Percentiles rank a stretch among this genome's conserved stretches.
phyloP scores from a whole-genome alignment of 1,140 invertebrate genomes.

The Philotrypesis tridentata region DNA sequence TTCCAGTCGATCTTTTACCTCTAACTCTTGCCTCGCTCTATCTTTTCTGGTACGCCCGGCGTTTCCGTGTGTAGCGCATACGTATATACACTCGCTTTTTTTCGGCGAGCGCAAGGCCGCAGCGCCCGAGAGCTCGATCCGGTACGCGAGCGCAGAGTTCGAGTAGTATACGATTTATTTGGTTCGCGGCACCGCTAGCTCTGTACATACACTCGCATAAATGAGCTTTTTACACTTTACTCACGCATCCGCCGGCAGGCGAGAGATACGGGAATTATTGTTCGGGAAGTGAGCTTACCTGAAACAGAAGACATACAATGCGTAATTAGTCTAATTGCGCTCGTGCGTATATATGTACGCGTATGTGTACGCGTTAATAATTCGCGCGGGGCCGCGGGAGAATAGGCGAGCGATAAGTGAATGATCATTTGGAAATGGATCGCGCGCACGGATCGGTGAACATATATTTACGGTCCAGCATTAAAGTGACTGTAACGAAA shows the following conservation, averaged over 20 bases:
- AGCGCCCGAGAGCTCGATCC: too few relatives aligned
- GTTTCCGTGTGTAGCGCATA: too few relatives aligned
- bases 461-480: background rate
- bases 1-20: constrained; percentile 21
- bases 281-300: constrained; percentile 58
- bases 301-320: constrained; percentile 59
- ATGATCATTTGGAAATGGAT: background rate
- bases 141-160: too few relatives aligned
- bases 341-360: too few relatives aligned
- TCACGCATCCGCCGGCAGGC: background rate
- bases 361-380: too few relatives aligned
- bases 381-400: too few relatives aligned
- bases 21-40: background rate
- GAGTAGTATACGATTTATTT: background rate
- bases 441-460: too few relatives aligned
- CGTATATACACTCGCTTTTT: background rate
- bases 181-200: too few relatives aligned
- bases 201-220: too few relatives aligned
- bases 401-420: background rate
- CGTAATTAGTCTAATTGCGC: background rate
- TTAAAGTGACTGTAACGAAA: background rate
- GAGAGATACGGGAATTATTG: too few relatives aligned
- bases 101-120: too few relatives aligned
- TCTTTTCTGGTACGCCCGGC: background rate
- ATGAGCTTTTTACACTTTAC: constrained; percentile 30